Base-by-base conservation (phyloP, 2,888 invertebrate genomes). In the Eucera pruinosa region DNA sequence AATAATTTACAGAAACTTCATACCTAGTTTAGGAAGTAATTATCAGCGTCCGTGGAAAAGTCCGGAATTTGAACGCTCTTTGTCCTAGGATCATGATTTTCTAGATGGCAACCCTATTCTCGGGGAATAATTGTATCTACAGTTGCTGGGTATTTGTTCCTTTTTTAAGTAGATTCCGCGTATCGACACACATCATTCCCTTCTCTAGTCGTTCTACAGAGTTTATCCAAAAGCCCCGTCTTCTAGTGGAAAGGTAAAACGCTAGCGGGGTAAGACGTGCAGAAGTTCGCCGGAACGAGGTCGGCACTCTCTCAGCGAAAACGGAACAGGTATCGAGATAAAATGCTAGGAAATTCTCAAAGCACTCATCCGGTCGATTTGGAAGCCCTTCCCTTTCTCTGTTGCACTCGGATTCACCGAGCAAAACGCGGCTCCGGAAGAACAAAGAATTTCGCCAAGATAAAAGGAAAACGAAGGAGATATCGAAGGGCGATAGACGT, bases 281-380 rank as follows among this genome's bases (percentile, higher is more conserved):
- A 23, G 45, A 64, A 43, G 55, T 65, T 33, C 52, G 25, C 33
- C 52, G 65, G 55, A 60, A 65, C 50, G 52, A 48, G 71, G 54
- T 70, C 71, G 71, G 36, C 45, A 45, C 30, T 65, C 54, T 41
- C 54, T 33, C 66, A 33, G 33, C 39, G 58, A 45, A 65, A 75
- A 58, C 52, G 57, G 75, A 54, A 75, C 75, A 60, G 76, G 60
- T 75, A 75, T 66, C 52, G 50, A 60, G 76, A 74, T 75, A 66
- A 60, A 75, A 75, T 75, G 52, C 45, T 65, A 47, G n/a, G 23
- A 67, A 61, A 76, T 61, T 75, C 67, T 66, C 60, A 75, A 76
- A 76, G 55, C 71, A 54, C 13, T 41, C 54, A 27, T 4, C 48
- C 20, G 33, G 18, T 57, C 57, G 55, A 36, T 48, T 48, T 62